Conservation (phyloP, 2,113 vertebrate genomes). For the Dasyprocta punctata region DNA sequence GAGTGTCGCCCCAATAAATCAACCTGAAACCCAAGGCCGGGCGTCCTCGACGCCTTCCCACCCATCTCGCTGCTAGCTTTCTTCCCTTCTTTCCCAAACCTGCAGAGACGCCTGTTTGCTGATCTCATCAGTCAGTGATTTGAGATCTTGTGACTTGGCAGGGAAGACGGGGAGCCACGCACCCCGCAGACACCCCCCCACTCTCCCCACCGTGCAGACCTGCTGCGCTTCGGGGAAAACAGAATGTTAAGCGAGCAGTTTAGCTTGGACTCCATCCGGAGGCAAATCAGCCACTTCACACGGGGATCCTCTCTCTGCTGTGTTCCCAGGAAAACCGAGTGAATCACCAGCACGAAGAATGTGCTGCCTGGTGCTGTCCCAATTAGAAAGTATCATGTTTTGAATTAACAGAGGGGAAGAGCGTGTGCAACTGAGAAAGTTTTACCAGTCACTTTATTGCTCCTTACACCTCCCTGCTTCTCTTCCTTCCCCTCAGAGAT, state of each 20-base stretch:
- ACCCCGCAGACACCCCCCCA: neutral
- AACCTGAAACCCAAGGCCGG: neutral
- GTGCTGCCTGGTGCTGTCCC: slow-evolving; percentile 46
- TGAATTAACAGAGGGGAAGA: slow-evolving; percentile 56
- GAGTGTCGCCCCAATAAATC: neutral
- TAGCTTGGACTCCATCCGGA: slow-evolving; percentile 66
- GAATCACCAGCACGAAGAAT: slow-evolving; percentile 58
- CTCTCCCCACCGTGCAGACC: neutral
- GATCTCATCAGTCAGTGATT: neutral
- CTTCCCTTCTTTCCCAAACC: neutral
- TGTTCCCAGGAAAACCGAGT: slow-evolving; percentile 65
- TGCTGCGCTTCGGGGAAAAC: slow-evolving; percentile 52
- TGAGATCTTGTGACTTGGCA: slow-evolving; percentile 64
- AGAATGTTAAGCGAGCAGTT: slow-evolving; percentile 56
- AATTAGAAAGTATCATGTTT: slow-evolving; percentile 55
- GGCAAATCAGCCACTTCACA: slow-evolving; percentile 67
- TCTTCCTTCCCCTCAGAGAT: neutral
- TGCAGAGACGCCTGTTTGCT: neutral
- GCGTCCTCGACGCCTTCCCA: accelerated
- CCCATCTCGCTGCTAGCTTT: accelerated
- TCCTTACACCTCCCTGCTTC: neutral
- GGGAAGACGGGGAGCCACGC: neutral
- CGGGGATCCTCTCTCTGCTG: slow-evolving; percentile 40
- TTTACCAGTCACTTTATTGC: neutral
- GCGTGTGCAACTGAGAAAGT: slow-evolving; percentile 13